Percentiles rank a stretch among this genome's conserved stretches.
Conservation (phyloP, 2,113 vertebrate genomes). For the Hippoglossus stenolepis region DNA sequence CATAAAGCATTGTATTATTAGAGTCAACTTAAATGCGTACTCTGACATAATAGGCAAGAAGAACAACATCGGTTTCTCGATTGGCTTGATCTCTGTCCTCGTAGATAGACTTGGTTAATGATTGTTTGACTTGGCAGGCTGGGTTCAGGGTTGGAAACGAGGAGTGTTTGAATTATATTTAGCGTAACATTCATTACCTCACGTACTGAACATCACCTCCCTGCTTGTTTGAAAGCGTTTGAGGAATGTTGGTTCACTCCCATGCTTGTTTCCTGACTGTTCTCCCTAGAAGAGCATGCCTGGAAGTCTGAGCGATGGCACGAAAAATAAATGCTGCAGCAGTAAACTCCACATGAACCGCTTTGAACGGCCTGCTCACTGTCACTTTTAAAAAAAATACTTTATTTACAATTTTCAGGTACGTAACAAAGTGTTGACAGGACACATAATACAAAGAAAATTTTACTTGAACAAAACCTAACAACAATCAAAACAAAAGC, state of each 20-base stretch:
- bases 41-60: neutral
- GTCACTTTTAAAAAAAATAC: neutral
- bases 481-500: too few relatives aligned
- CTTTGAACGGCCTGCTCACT: constrained; percentile 2
- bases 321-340: neutral
- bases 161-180: constrained; percentile 38
- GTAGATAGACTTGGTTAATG: neutral
- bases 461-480: too few relatives aligned
- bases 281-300: constrained; percentile 20
- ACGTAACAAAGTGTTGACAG: too few relatives aligned
- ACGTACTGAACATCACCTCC: constrained; percentile 28
- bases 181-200: constrained; percentile 41
- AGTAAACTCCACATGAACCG: constrained; percentile 23
- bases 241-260: constrained; percentile 70
- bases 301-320: constrained; percentile 16
- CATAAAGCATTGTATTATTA: constrained; percentile 13
- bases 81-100: constrained; percentile 8
- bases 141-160: constrained; percentile 39
- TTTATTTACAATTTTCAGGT: too few relatives aligned
- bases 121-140: constrained; percentile 61
- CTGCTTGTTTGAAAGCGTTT: constrained; percentile 28
- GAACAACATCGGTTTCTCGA: neutral
- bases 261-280: constrained; percentile 53
- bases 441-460: too few relatives aligned
- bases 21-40: neutral